These are phyloP conservation scores for Caenorhabditis wallacei DNA, from an alignment of 2,888 invertebrate genomes.

Conservation along the genomic window DNA sequence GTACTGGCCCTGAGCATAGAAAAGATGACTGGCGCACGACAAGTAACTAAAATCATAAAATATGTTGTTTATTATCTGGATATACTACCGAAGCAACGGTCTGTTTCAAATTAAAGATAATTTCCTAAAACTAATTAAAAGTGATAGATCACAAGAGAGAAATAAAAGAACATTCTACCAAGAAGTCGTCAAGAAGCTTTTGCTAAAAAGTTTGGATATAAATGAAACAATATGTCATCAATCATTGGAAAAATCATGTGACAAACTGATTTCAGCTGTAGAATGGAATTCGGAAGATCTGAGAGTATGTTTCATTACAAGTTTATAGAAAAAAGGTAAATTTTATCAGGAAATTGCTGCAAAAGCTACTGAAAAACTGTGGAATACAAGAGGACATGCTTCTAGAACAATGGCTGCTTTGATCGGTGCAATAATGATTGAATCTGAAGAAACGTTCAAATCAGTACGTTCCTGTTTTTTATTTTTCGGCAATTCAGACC, in stretches of 20 bases:
- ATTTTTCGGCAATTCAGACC: neutral
- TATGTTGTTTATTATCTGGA: slow-evolving; percentile 36
- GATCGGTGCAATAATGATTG: slow-evolving; percentile 30
- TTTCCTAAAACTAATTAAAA: neutral
- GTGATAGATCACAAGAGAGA: slow-evolving; percentile 19
- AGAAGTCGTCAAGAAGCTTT: slow-evolving; percentile 27
- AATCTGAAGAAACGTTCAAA: slow-evolving; percentile 25
- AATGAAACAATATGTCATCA: slow-evolving; percentile 48
- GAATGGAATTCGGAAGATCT: slow-evolving; percentile 9
- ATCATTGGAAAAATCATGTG: slow-evolving; percentile 45
- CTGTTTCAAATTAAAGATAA: neutral
- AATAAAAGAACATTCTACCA: slow-evolving; percentile 32
- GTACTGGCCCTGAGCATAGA: slow-evolving; percentile 40
- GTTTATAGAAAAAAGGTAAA: neutral
- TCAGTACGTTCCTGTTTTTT: neutral
- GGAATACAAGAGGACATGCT: slow-evolving; percentile 48
- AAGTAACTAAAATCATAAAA: slow-evolving; percentile 52
- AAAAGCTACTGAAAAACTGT: slow-evolving; percentile 23
- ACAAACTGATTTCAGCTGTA: slow-evolving; percentile 25
- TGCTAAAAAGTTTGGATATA: slow-evolving; percentile 47
- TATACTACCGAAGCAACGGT: slow-evolving; percentile 44
- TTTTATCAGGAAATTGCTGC: slow-evolving; percentile 34
- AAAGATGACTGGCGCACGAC: slow-evolving; percentile 40
- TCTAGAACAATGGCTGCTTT: slow-evolving; percentile 46
- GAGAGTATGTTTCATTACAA: slow-evolving; percentile 1